A percentile compares a stretch with the other conserved stretches of the same genome.
phyloP scores from a whole-genome alignment of 2,113 vertebrate species.

The Atherinomorus stipes region DNA sequence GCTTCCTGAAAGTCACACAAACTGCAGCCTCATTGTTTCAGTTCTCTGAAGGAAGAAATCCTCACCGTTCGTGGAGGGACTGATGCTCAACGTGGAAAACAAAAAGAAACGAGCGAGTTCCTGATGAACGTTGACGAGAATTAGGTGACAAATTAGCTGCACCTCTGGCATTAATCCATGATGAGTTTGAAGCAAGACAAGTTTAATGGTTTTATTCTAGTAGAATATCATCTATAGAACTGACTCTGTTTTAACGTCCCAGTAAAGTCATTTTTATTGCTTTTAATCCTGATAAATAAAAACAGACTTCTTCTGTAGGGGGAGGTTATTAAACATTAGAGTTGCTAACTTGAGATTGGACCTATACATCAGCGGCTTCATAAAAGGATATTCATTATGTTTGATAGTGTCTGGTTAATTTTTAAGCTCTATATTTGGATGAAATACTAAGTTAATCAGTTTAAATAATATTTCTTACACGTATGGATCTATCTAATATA shows the following conservation, averaged over 20 bases:
- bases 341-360: constrained; percentile 50
- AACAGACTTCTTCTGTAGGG: constrained; percentile 58
- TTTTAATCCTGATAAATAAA: constrained; percentile 73
- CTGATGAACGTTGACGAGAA: no score
- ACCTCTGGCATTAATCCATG: no score
- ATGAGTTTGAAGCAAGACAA: no score
- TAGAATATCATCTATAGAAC: constrained; percentile 56
- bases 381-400: constrained; percentile 72
- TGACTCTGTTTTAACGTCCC: constrained; percentile 65
- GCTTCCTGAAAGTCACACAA: no score
- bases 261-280: constrained; percentile 77
- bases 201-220: constrained; percentile 29
- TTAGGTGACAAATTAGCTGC: no score
- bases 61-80: no score
- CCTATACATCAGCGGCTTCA: constrained; percentile 69
- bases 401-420: constrained; percentile 73
- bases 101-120: no score
- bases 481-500: constrained; percentile 79
- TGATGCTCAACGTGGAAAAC: no score
- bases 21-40: no score
- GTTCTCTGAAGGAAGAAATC: no score
- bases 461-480: constrained; percentile 77
- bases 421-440: constrained; percentile 74
- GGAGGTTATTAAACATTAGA: constrained; percentile 52
- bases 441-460: constrained; percentile 65